Evolutionary conservation across 1,140 invertebrate genomes (phyloP).

Genomic region (Trichoplusia ni): DNA sequence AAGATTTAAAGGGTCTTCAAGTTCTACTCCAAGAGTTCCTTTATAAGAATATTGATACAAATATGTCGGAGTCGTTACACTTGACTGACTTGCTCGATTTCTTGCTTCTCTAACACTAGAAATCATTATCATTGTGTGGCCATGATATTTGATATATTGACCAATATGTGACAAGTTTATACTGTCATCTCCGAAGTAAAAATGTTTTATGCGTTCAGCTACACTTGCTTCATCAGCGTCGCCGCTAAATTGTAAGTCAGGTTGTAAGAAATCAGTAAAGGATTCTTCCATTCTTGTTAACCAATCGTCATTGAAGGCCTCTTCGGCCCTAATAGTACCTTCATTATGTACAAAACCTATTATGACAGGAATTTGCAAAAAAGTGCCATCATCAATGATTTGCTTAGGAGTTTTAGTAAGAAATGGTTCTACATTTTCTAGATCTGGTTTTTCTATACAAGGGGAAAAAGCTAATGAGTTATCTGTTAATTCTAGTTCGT

Average conservation of each 20-base stretch:
- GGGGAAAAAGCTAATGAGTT: constrained; percentile 69
- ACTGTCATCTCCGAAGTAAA: constrained; percentile 52
- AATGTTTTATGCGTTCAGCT: constrained; percentile 48
- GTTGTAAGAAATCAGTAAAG: constrained; percentile 63
- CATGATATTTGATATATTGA: constrained; percentile 59
- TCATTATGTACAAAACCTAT: constrained; percentile 71
- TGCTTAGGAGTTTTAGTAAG: constrained; percentile 59
- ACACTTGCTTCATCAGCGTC: constrained; percentile 40
- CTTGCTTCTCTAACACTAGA: constrained; percentile 63
- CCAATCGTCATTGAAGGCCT: constrained; percentile 58
- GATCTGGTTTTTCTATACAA: constrained; percentile 59
- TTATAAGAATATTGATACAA: constrained; percentile 74
- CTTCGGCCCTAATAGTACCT: constrained; percentile 64
- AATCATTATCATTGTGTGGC: constrained; percentile 70
- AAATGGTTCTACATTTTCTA: constrained; percentile 54
- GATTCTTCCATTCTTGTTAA: constrained; percentile 59
- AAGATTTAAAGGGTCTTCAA: constrained; percentile 48
- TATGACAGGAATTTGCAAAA: constrained; percentile 61
- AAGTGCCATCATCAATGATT: constrained; percentile 52
- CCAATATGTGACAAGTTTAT: constrained; percentile 42
- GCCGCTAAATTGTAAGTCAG: constrained; percentile 58
- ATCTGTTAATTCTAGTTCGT: constrained; percentile 65
- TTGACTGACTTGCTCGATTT: constrained; percentile 46
- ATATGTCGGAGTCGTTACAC: constrained; percentile 48
- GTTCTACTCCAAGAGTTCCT: constrained; percentile 49